Evolutionary conservation across 2,113 vertebrate species (phyloP).

Genomic region (Ophiodon elongatus): DNA sequence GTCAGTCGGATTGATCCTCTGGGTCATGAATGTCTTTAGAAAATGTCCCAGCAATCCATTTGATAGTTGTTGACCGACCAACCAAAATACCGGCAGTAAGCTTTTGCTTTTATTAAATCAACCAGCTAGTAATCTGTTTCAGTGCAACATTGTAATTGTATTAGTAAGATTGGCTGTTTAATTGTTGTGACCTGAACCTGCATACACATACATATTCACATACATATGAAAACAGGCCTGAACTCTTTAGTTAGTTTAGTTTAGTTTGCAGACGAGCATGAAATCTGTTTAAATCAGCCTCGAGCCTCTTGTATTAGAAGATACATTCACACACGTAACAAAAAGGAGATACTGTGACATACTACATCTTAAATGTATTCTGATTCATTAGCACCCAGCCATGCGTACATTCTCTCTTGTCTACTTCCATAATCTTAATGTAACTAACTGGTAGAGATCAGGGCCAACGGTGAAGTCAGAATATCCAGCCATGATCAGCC

Average conservation of each 20-base stretch:
- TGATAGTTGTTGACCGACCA: no score
- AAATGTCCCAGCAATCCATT: no score
- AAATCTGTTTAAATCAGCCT: neutral
- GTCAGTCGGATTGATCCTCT: neutral
- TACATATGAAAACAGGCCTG: neutral
- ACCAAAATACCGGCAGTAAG: no score
- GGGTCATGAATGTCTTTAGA: neutral
- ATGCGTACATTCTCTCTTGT: neutral
- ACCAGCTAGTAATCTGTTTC: no score
- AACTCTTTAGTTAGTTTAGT: neutral
- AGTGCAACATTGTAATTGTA: neutral
- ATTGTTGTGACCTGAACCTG: no score
- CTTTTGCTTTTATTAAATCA: neutral
- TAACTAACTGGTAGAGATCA: neutral
- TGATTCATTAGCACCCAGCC: neutral
- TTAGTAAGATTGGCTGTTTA: neutral
- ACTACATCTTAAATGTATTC: neutral
- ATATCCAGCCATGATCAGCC: conserved; percentile 31
- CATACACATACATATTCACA: no score
- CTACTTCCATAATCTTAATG: neutral
- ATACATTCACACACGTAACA: neutral
- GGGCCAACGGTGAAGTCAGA: neutral
- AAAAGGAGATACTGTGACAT: neutral
- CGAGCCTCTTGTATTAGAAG: no score
- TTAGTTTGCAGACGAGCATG: neutral